Evolutionary conservation across 2,888 invertebrate genomes (phyloP).

Genomic region (Gortyna flavago): DNA sequence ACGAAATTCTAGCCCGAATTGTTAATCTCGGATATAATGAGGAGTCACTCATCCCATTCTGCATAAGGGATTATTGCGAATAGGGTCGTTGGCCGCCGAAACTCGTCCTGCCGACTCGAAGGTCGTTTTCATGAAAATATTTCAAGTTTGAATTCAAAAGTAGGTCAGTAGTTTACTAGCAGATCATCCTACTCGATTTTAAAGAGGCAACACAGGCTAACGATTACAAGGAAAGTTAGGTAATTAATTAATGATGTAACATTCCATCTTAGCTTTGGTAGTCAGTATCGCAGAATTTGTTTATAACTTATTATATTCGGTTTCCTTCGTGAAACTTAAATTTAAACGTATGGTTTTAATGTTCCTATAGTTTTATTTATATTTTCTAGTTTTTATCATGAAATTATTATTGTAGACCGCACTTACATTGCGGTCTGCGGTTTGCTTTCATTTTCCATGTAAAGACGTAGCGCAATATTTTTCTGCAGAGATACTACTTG

Average conservation of each 20-base stretch:
- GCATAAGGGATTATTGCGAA: conserved; percentile 40
- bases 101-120: conserved; percentile 10
- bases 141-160: conserved; percentile 37
- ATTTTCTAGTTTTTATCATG: not conserved
- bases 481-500: not conserved
- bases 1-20: conserved; percentile 24
- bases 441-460: not conserved
- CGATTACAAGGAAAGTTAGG: conserved; percentile 32
- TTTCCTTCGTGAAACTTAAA: not conserved
- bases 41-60: conserved; percentile 39
- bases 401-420: too few relatives aligned
- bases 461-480: not conserved
- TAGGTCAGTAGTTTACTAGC: conserved; percentile 30
- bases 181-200: conserved; percentile 42
- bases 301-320: not conserved
- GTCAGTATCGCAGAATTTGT: not conserved
- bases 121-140: conserved; percentile 43
- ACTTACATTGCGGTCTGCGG: not conserved
- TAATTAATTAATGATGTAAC: conserved; percentile 24
- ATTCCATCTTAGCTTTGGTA: not conserved
- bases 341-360: not conserved
- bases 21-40: conserved; percentile 49
- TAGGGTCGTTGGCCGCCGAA: conserved; percentile 26
- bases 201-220: conserved; percentile 36
- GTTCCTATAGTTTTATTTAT: not conserved